phyloP scores from a whole-genome alignment of 2,888 invertebrate genomes.

The Neoascia interrupta region DNA sequence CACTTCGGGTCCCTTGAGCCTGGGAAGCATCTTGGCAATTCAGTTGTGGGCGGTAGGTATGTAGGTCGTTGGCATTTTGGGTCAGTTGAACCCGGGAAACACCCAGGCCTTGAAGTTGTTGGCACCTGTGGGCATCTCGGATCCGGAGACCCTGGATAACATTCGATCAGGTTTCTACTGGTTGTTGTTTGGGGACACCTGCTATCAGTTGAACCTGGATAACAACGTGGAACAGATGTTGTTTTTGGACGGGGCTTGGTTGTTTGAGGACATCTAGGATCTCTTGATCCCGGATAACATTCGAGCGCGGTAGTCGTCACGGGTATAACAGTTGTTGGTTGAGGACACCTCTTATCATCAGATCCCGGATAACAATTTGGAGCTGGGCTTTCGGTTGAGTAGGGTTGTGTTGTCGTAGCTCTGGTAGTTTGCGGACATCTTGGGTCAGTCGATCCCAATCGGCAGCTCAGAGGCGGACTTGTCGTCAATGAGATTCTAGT shows the following conservation, averaged over 20 bases:
- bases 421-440: conserved; percentile 35
- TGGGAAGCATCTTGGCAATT: conserved; percentile 71
- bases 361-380: background rate
- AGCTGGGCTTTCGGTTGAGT: background rate
- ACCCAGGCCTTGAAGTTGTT: conserved; percentile 69
- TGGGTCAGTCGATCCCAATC: conserved; percentile 72
- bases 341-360: background rate
- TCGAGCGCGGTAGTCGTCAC: conserved; percentile 18
- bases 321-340: too few species aligned
- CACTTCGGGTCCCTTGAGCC: conserved; percentile 75
- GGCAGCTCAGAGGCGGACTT: conserved; percentile 68
- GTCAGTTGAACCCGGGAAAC: conserved; percentile 73
- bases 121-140: conserved; percentile 74
- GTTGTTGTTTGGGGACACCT: conserved; percentile 73
- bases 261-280: conserved; percentile 70
- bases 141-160: conserved; percentile 78
- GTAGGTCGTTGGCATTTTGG: conserved; percentile 74
- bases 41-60: conserved; percentile 68
- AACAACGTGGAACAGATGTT: conserved; percentile 72
- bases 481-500: conserved; percentile 65
- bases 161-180: too few species aligned
- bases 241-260: conserved; percentile 21
- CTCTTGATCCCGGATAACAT: conserved; percentile 74
- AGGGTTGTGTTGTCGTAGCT: background rate
- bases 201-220: conserved; percentile 77